These are phyloP conservation scores for Cydia amplana DNA, from an alignment of 1,140 invertebrate genomes.

Conservation along the genomic window DNA sequence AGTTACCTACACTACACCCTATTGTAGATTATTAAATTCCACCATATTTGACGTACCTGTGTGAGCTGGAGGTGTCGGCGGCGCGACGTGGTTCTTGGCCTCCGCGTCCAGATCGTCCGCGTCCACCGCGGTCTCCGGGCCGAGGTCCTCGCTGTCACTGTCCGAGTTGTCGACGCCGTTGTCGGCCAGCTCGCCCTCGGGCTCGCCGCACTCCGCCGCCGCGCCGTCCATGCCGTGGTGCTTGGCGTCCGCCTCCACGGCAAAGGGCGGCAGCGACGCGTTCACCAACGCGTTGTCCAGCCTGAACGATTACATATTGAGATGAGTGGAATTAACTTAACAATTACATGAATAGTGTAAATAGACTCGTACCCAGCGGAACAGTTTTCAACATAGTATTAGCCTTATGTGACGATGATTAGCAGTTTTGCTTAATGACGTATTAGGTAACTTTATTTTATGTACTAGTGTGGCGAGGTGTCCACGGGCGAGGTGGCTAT, in stretches of 20 bases:
- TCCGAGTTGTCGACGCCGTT: constrained; percentile 60
- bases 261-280: constrained; percentile 61
- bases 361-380: neutral
- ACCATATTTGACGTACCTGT: constrained; percentile 65
- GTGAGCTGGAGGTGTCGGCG: constrained; percentile 80
- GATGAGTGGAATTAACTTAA: neutral
- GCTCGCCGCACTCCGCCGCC: constrained; percentile 42
- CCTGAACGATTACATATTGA: constrained; percentile 45
- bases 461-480: too few relatives aligned
- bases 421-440: too few relatives aligned
- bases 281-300: constrained; percentile 76
- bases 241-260: constrained; percentile 69
- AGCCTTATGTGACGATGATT: neutral
- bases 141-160: constrained; percentile 74
- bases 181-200: constrained; percentile 49
- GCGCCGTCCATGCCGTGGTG: constrained; percentile 43
- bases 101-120: constrained; percentile 82
- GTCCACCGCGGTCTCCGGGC: constrained; percentile 79
- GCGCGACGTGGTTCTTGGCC: constrained; percentile 82
- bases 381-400: neutral
- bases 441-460: too few relatives aligned
- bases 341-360: too few relatives aligned
- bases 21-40: too few relatives aligned
- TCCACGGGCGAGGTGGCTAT: too few relatives aligned
- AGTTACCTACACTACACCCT: neutral